Evolutionary conservation across 2,888 invertebrate genomes (phyloP).

Genomic region (Cantharis nigra): DNA sequence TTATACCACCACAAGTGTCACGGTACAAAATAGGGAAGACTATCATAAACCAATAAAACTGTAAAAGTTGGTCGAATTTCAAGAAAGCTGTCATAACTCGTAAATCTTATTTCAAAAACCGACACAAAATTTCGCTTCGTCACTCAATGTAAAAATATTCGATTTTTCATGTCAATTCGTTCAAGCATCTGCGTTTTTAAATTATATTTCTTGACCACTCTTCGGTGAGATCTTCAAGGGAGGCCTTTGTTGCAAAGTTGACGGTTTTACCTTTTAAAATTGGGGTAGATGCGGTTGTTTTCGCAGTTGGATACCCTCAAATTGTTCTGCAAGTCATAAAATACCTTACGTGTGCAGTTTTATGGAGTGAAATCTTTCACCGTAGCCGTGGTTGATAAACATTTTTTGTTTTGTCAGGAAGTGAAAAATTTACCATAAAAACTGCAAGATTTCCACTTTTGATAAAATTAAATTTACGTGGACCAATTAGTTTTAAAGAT

Average conservation of each 20-base stretch:
- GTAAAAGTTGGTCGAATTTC: conserved; percentile 18
- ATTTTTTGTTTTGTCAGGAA: neutral
- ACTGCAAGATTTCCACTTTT: neutral
- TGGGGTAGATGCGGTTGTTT: conserved; percentile 50
- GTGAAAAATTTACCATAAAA: neutral
- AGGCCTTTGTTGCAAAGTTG: conserved; percentile 45
- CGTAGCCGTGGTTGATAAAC: neutral
- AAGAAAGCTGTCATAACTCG: conserved; percentile 33
- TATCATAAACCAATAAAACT: conserved; percentile 32
- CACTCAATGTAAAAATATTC: conserved; percentile 35
- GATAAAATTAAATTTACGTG: neutral
- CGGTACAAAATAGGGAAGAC: conserved; percentile 16
- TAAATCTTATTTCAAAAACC: conserved; percentile 28
- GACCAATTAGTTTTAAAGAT: neutral
- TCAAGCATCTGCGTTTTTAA: conserved; percentile 43
- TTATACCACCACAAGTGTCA: conserved; percentile 26
- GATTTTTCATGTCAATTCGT: conserved; percentile 38
- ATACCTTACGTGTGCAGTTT: neutral
- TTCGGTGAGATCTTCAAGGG: conserved; percentile 42
- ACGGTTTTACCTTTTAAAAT: conserved; percentile 48
- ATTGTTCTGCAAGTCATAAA: conserved; percentile 28
- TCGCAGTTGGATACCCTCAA: conserved; percentile 49
- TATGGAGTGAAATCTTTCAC: conserved; percentile 4
- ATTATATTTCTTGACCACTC: conserved; percentile 41
- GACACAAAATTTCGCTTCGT: conserved; percentile 30